Conservation (phyloP, 2,888 invertebrate species). For the Torymus tubicola region DNA sequence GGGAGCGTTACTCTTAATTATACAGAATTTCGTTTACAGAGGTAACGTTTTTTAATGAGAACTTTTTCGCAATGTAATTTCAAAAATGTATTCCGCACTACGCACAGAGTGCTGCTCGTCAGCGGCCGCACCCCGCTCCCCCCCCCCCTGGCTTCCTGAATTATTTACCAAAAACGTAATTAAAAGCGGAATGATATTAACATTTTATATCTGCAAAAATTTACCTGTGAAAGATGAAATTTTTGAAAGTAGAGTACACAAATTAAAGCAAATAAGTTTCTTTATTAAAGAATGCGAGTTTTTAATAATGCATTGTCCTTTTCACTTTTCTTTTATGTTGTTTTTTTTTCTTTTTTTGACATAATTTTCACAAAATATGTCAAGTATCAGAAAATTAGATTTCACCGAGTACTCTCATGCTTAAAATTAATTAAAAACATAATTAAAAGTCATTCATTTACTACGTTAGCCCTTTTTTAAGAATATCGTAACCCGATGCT, state of each 20-base stretch:
- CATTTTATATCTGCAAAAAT: background rate
- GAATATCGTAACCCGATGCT: too few species aligned
- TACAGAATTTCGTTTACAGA: background rate
- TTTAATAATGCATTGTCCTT: too few species aligned
- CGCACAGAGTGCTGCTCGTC: background rate
- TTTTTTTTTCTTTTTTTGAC: too few species aligned
- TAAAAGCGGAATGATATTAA: background rate
- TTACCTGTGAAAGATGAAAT: background rate
- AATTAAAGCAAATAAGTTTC: background rate
- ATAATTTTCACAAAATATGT: too few species aligned
- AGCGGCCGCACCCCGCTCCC: background rate
- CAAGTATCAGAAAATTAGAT: too few species aligned
- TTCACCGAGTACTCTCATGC: too few species aligned
- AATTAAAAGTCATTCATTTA: too few species aligned
- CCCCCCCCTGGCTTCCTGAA: background rate
- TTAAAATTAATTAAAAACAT: too few species aligned
- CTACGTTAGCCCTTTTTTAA: background rate
- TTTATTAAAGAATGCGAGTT: too few species aligned
- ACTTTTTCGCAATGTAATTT: background rate
- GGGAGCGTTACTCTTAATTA: background rate
- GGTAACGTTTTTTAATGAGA: background rate
- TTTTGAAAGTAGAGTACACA: background rate
- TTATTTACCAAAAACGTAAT: slow-evolving; percentile 1
- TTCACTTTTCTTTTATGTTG: too few species aligned
- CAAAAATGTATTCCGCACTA: background rate